Percentiles rank a stretch among this genome's conserved stretches.
Evolutionary conservation across 2,888 invertebrate genomes (phyloP).

Genomic region (Oscheius myriophilus): DNA sequence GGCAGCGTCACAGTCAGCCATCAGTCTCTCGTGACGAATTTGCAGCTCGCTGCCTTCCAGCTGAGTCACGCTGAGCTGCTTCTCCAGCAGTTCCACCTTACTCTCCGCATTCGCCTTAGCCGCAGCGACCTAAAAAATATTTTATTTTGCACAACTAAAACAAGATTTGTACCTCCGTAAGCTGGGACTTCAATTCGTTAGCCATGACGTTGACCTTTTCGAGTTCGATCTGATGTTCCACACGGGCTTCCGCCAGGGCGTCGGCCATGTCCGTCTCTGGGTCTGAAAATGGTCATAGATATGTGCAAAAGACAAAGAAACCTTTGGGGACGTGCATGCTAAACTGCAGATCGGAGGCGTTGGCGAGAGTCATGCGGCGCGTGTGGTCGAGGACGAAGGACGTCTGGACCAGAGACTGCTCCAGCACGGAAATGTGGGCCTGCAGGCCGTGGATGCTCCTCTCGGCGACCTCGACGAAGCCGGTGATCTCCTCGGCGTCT

Average conservation of each 20-base stretch:
- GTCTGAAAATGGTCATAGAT: too few relatives aligned
- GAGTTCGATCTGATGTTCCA: too few relatives aligned
- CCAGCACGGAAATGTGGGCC: slow-evolving; percentile 22
- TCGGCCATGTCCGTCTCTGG: too few relatives aligned
- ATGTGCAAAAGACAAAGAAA: too few relatives aligned
- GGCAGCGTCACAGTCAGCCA: background rate
- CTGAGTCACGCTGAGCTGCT: background rate
- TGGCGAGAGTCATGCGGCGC: slow-evolving; percentile 15
- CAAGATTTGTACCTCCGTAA: too few relatives aligned
- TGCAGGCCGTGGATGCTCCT: slow-evolving; percentile 6
- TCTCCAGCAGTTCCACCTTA: background rate
- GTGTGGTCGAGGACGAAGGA: slow-evolving; percentile 23
- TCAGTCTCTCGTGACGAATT: background rate
- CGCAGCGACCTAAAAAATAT: background rate
- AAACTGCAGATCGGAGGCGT: background rate
- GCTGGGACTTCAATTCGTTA: too few relatives aligned
- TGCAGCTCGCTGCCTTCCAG: background rate
- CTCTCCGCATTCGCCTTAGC: background rate
- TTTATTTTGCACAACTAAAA: too few relatives aligned
- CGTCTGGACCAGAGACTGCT: slow-evolving; percentile 20
- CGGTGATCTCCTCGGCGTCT: slow-evolving; percentile 4
- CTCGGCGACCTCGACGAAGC: slow-evolving; percentile 9
- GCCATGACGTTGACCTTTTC: too few relatives aligned
- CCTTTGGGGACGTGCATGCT: too few relatives aligned
- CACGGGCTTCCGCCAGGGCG: too few relatives aligned